Percentiles rank a stretch among this genome's conserved stretches.
Evolutionary conservation across 2,797 vertebrate species (phyloP).

Genomic region (Propithecus deckenii): DNA sequence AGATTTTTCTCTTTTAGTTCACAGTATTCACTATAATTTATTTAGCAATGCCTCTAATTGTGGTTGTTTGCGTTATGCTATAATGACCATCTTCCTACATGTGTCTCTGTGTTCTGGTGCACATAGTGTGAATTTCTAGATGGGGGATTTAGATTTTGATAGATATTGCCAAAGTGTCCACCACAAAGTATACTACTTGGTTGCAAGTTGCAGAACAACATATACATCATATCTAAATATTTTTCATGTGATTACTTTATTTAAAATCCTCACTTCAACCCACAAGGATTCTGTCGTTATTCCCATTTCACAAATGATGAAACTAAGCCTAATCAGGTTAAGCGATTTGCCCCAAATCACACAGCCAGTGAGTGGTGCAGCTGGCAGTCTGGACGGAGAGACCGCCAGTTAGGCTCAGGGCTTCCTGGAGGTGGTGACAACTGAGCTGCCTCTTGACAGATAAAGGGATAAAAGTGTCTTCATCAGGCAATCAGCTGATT

Average conservation of each 20-base stretch:
- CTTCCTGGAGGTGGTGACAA: background rate
- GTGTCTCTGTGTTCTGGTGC: background rate
- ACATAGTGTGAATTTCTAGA: background rate
- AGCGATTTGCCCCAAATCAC: background rate
- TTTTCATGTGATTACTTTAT: background rate
- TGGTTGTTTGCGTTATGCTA: background rate
- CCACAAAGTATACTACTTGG: background rate
- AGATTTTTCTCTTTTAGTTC: no score
- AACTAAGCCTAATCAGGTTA: background rate
- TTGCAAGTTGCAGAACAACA: no score
- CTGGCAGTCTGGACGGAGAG: background rate
- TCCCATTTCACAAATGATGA: background rate
- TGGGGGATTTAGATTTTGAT: background rate
- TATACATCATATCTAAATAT: background rate
- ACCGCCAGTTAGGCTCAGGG: background rate
- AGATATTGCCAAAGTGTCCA: background rate
- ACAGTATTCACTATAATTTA: background rate
- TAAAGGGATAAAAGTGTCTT: background rate
- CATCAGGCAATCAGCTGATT: background rate
- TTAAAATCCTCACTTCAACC: background rate
- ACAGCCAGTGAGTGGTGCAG: background rate
- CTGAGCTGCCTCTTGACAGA: background rate
- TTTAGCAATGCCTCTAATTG: background rate
- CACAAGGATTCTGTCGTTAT: background rate
- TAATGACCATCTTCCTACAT: background rate